Evolutionary conservation across 2,888 invertebrate genomes (phyloP).

Genomic region (Drosophila atripex): DNA sequence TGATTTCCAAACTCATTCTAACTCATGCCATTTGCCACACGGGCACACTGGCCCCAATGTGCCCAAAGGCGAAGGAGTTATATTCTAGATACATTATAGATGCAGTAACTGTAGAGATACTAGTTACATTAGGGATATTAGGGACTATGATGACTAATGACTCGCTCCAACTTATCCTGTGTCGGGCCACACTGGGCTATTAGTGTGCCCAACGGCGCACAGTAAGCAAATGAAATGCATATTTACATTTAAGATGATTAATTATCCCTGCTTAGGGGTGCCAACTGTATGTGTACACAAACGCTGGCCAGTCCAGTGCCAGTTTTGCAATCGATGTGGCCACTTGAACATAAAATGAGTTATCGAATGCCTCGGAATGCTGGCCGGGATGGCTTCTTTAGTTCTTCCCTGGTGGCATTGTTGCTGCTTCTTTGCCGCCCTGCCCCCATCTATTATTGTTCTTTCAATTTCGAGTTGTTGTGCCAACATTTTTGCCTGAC

Average conservation of each 20-base stretch:
- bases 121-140: too few relatives aligned
- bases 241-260: not conserved
- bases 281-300: conserved; percentile 2
- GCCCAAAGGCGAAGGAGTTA: not conserved
- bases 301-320: not conserved
- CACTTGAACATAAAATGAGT: conserved; percentile 40
- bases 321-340: conserved; percentile 38
- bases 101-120: too few relatives aligned
- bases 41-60: not conserved
- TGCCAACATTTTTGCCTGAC: conserved; percentile 31
- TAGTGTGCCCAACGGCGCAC: not conserved
- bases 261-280: not conserved
- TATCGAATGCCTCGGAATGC: conserved; percentile 33
- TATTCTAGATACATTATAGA: not conserved
- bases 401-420: not conserved
- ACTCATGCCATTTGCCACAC: not conserved
- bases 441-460: conserved; percentile 1
- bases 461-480: conserved; percentile 8
- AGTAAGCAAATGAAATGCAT: not conserved
- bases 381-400: conserved; percentile 22
- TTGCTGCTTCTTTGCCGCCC: too few relatives aligned
- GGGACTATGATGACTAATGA: not conserved
- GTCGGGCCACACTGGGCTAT: not conserved
- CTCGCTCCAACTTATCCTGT: not conserved
- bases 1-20: not conserved